Evolutionary conservation across 2,797 vertebrate genomes (phyloP), one percentile per base, ranked within the genome.

Genomic region (Lacerta viridis): DNA sequence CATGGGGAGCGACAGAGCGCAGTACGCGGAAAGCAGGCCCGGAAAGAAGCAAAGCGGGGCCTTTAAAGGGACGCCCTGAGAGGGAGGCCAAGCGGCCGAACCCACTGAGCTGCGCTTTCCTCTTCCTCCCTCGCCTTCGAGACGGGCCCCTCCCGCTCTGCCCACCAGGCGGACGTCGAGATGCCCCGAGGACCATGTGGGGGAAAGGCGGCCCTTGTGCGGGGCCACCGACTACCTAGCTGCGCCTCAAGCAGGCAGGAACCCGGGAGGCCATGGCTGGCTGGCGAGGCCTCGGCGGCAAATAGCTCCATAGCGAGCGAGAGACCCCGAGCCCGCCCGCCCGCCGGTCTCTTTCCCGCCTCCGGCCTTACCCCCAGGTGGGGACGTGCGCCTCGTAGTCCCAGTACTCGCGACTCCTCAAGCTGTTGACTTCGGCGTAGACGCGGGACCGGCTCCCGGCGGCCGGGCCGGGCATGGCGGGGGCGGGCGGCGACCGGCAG

Each of bases 401-500:
- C 99, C 98, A 99, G 97, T 99, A 99, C 88, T 99, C 99, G 95
- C 98, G 97, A 98, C 98, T 99, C 97, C 98, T 98, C 97, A 98
- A 97, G 96, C 98, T 98, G 98, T 99, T 99, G 96, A 99, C 98
- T 92, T 99, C 98, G 95, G 98, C 98, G 97, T 99, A 99, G 92
- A 99, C 98, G 97, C 98, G 98, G 97, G 99, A 98, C 97, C 98
- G 98, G 97, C 99, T 99, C 97, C 98, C 98, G 95, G 98, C 98
- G 95, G 98, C 98, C 95, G 98, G 98, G 96, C 98, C 98, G 96
- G 99, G 98, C 99, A 99, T 99, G 95, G 97, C 98, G 97, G 94
- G 96, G 95, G 95, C 94, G 88, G 85, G 46, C 64, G 89, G 88
- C 90, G 91, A 89, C 90, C 89, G 93, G 71, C 71, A 18, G n/a